phyloP scores from a whole-genome alignment of 1,140 invertebrate species.

The Drosophila elegans region DNA sequence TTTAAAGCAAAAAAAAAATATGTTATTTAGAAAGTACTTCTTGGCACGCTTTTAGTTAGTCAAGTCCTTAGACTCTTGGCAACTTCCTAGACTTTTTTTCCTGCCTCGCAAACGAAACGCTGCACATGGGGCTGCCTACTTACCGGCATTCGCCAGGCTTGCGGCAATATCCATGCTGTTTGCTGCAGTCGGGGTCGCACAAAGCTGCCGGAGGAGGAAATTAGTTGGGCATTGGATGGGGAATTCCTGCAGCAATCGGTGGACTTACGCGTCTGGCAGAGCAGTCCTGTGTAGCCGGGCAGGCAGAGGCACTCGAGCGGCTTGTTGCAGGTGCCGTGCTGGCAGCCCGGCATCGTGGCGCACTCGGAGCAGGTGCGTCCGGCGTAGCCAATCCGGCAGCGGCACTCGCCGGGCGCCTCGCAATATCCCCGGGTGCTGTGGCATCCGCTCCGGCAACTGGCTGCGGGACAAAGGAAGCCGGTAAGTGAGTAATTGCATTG shows the following conservation, averaged over 20 bases:
- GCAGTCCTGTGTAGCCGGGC: slow-evolving; percentile 93
- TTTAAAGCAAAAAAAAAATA: too few relatives aligned
- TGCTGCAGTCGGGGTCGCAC: slow-evolving; percentile 92
- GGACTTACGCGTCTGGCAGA: slow-evolving; percentile 93
- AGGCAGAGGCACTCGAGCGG: slow-evolving; percentile 94
- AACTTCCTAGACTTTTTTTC: too few relatives aligned
- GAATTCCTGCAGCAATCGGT: not conserved
- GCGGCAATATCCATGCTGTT: slow-evolving; percentile 93
- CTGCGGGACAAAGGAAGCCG: slow-evolving; percentile 77
- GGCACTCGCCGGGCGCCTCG: slow-evolving; percentile 91
- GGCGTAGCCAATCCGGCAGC: slow-evolving; percentile 93
- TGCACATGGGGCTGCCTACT: slow-evolving; percentile 23
- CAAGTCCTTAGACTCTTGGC: too few relatives aligned
- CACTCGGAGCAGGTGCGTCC: slow-evolving; percentile 92
- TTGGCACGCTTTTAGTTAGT: too few relatives aligned
- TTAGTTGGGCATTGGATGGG: not conserved
- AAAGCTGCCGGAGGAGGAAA: slow-evolving; percentile 87
- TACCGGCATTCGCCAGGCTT: slow-evolving; percentile 89
- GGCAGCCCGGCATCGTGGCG: slow-evolving; percentile 91
- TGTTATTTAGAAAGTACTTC: too few relatives aligned
- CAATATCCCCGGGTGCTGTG: slow-evolving; percentile 93
- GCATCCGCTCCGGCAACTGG: slow-evolving; percentile 91
- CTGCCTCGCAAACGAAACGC: too few relatives aligned
- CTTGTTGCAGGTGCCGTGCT: slow-evolving; percentile 92
- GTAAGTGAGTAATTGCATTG: not conserved